Evolutionary conservation across 2,888 invertebrate genomes (phyloP).

Genomic region (Hanleya hanleyi): DNA sequence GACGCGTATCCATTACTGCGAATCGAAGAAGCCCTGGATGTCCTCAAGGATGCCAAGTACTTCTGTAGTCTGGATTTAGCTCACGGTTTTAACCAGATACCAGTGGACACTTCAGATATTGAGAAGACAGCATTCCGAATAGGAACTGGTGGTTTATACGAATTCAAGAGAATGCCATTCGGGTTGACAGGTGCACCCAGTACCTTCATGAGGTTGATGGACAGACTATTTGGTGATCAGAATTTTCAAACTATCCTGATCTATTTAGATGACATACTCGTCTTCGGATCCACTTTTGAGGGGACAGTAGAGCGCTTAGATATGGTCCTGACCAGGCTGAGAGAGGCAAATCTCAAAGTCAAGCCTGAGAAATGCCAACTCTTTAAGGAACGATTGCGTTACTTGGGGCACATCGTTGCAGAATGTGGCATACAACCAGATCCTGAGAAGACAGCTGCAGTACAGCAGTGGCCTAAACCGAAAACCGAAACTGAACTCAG

Average conservation of each 20-base stretch:
- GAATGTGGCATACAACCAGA: conserved; percentile 8
- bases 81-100: conserved; percentile 42
- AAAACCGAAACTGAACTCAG: conserved; percentile 19
- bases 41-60: conserved; percentile 26
- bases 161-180: conserved; percentile 6
- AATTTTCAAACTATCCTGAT: conserved; percentile 8
- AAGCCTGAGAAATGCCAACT: too few relatives aligned
- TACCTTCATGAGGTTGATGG: conserved; percentile 12
- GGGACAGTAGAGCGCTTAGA: background rate
- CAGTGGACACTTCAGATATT: conserved; percentile 24
- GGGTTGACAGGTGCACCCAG: conserved; percentile 2
- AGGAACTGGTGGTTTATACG: conserved; percentile 6
- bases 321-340: background rate
- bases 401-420: conserved; percentile 8
- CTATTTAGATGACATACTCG: conserved; percentile 10
- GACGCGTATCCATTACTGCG: conserved; percentile 46
- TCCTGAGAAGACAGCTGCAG: conserved; percentile 17
- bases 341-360: background rate
- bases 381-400: background rate
- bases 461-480: conserved; percentile 13
- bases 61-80: conserved; percentile 43
- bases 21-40: conserved; percentile 45
- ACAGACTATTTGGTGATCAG: conserved; percentile 3
- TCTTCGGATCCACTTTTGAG: conserved; percentile 8
- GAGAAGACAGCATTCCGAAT: conserved; percentile 9